Conservation (phyloP, 2,113 vertebrate genomes). For the Propithecus coquereli region DNA sequence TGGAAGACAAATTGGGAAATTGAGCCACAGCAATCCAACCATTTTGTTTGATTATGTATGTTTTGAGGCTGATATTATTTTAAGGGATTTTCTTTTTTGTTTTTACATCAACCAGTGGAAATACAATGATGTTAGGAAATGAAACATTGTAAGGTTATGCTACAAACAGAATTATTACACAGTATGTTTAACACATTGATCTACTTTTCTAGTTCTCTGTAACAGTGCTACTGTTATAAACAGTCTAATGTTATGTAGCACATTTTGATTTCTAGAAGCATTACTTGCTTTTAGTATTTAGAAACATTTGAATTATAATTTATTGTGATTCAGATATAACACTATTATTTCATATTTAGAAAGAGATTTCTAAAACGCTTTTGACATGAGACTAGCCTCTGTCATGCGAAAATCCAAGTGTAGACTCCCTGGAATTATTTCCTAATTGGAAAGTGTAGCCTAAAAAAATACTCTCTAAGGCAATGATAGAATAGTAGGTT, state of each 20-base stretch:
- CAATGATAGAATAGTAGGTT: not conserved
- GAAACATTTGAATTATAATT: constrained; percentile 48
- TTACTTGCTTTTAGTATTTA: constrained; percentile 42
- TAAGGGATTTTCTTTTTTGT: constrained; percentile 39
- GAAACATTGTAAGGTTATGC: not conserved
- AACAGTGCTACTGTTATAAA: constrained; percentile 21
- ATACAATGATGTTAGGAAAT: constrained; percentile 28
- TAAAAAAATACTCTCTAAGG: constrained; percentile 19
- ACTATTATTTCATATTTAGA: not conserved
- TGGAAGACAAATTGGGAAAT: constrained; percentile 98
- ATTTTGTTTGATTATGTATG: constrained; percentile 99
- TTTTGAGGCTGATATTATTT: constrained; percentile 69
- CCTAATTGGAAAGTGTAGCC: constrained; percentile 25
- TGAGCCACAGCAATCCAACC: constrained; percentile 99
- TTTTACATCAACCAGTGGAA: constrained; percentile 20
- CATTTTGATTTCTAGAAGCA: constrained; percentile 2
- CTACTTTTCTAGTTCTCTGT: constrained; percentile 24
- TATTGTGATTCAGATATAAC: not conserved
- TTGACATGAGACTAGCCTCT: not conserved
- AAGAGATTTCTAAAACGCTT: constrained; percentile 20
- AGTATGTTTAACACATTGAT: not conserved
- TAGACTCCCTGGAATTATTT: constrained; percentile 33
- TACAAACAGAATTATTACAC: constrained; percentile 18
- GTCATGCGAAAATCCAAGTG: not conserved
- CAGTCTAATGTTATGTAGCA: not conserved